Evolutionary conservation across 2,797 vertebrate genomes (phyloP), one percentile per base, ranked within the genome.

Genomic region (Enteromius trimaculatus): DNA sequence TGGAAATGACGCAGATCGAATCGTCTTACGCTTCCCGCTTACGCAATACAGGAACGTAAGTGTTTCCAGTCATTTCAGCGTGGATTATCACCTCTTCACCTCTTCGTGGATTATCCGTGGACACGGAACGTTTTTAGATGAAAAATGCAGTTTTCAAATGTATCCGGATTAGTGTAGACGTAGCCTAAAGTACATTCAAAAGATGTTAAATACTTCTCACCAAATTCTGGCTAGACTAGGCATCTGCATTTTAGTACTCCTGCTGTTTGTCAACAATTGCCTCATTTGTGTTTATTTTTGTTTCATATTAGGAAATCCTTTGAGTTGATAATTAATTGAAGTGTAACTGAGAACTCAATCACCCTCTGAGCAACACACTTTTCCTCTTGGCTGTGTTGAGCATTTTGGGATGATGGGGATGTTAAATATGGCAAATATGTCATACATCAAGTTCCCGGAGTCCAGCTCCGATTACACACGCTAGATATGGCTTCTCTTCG

Each of bases 341-440:
- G 64, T 49, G 31, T 53, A 53, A 68, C 47, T 51, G 31, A 79
- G 44, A 79, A 70, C 49, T 68, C n/a, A 70, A 80, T 58, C 42
- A 44, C 44, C 23, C 23, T 78, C 42, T 34, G 62, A 68, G 60
- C 19, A 65, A 21, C 26, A 71, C 23, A 23, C 39, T 51, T 58
- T 75, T 75, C 26, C 42, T 21, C n/a, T 79, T 39, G 81, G 68
- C 77, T 53, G 51, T 34, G 74, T 60, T 64, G 68, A 74, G 69
- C 29, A 76, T 44, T 82, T 77, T 79, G 26, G n/a, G 53, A 68
- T 42, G 16, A 85, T 51, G 68, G 68, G 84, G 78, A 81, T 89
- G 82, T 49, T 89, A 76, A 66, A 82, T 42, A 93, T 90, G 91
- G 85, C 71, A 87, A 83, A 82, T 86, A 92, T 92, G 89, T 86